Evolutionary conservation across 2,113 vertebrate species (phyloP).

Genomic region (Ciconia boyciana): DNA sequence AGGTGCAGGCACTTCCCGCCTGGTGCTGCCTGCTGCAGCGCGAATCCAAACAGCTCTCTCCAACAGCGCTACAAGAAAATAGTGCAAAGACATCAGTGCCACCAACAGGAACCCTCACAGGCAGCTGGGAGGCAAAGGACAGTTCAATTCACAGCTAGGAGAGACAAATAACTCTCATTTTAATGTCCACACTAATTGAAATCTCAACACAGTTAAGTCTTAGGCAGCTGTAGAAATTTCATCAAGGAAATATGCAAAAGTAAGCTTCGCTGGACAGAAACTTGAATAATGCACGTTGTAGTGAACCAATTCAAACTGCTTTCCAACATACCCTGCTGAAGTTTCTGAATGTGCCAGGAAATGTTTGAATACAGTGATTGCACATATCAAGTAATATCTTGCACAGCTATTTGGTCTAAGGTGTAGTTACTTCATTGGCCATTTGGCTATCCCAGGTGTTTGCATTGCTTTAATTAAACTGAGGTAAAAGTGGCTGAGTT

Average conservation of each 20-base stretch:
- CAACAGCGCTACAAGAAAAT: accelerated
- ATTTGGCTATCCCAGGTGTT: background rate
- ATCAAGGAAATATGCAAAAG: background rate
- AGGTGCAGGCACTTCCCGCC: background rate
- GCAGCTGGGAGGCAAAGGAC: background rate
- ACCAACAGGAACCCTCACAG: background rate
- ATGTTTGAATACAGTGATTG: background rate
- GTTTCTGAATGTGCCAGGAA: background rate
- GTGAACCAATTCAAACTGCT: background rate
- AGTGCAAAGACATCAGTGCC: background rate
- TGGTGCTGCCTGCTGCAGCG: background rate
- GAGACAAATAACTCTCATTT: background rate
- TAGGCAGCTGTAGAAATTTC: background rate
- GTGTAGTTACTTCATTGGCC: background rate
- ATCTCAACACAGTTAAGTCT: background rate
- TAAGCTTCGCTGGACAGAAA: background rate
- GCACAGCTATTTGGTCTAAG: background rate
- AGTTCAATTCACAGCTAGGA: background rate
- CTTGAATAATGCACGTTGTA: background rate
- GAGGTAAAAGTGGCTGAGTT: background rate
- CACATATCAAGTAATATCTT: background rate
- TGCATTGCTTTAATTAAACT: background rate
- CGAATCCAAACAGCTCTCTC: background rate
- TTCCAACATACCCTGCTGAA: background rate
- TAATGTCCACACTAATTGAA: background rate